Percentiles rank a stretch among this genome's conserved stretches.
These are phyloP conservation scores for Idaea straminata DNA, from an alignment of 2,888 invertebrate genomes.

Conservation along the genomic window DNA sequence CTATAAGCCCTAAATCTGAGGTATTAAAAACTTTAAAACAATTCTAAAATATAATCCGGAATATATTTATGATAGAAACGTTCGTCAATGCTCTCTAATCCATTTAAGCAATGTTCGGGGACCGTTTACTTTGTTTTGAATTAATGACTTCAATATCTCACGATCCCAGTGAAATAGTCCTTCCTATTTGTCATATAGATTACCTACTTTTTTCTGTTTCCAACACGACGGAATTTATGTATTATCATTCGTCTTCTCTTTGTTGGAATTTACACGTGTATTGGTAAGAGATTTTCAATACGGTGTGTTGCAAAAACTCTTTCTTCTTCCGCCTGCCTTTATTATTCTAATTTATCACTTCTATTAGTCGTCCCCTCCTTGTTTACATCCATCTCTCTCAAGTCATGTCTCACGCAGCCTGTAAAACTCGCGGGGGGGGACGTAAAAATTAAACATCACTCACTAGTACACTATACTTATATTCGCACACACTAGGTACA, in stretches of 20 bases:
- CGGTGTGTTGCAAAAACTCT: neutral
- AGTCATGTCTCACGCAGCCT: too few relatives aligned
- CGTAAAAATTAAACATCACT: too few relatives aligned
- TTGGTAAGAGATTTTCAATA: slow-evolving; percentile 21
- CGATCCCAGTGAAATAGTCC: slow-evolving; percentile 56
- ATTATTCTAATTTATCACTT: too few relatives aligned
- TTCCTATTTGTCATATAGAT: slow-evolving; percentile 69
- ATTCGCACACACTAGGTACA: too few relatives aligned
- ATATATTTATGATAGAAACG: slow-evolving; percentile 49
- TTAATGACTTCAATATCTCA: slow-evolving; percentile 61
- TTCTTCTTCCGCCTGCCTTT: too few relatives aligned
- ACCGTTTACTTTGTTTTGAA: slow-evolving; percentile 65
- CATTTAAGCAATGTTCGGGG: slow-evolving; percentile 46
- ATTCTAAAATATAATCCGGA: slow-evolving; percentile 40
- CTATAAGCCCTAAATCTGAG: slow-evolving; percentile 14
- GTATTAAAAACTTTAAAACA: slow-evolving; percentile 26
- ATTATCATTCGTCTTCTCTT: slow-evolving; percentile 41
- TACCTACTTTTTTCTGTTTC: slow-evolving; percentile 63
- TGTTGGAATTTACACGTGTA: slow-evolving; percentile 32
- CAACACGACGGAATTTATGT: slow-evolving; percentile 46
- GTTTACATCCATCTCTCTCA: too few relatives aligned
- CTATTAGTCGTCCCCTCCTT: too few relatives aligned
- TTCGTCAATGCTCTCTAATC: slow-evolving; percentile 52
- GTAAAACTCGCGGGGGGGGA: too few relatives aligned
- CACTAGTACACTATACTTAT: too few relatives aligned